Percentiles rank a stretch among this genome's conserved stretches.
Evolutionary conservation across 2,797 vertebrate genomes (phyloP).

Genomic region (Lindbergichthys nudifrons): DNA sequence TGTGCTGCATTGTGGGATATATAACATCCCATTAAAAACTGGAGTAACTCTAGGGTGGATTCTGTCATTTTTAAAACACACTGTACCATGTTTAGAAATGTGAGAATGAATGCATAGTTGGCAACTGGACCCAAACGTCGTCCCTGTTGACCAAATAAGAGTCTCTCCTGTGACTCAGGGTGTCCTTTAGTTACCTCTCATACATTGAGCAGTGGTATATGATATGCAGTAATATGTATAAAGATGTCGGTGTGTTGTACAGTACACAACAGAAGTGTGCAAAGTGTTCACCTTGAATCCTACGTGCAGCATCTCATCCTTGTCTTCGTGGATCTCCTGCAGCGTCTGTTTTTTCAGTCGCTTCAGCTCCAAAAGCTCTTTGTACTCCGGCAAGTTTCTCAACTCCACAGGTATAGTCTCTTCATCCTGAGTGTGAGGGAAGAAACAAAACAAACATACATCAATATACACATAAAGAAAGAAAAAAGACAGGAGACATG

Average conservation of each 20-base stretch:
- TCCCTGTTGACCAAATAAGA: background rate
- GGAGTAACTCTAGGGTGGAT: background rate
- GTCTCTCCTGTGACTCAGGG: background rate
- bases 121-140: background rate
- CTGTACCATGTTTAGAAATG: background rate
- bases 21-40: background rate
- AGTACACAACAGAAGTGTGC: background rate
- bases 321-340: constrained; percentile 92
- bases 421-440: constrained; percentile 87
- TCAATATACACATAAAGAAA: constrained; percentile 8
- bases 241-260: background rate
- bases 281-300: constrained; percentile 91
- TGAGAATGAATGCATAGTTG: background rate
- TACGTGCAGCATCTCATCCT: constrained; percentile 88
- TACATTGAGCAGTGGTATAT: background rate
- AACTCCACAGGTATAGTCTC: constrained; percentile 90
- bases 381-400: constrained; percentile 93
- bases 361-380: constrained; percentile 95
- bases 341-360: constrained; percentile 94
- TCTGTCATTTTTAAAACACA: background rate
- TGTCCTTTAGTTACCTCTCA: background rate
- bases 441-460: constrained; percentile 5
- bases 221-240: background rate
- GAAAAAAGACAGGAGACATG: background rate
- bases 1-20: background rate